phyloP scores from a whole-genome alignment of 1,140 invertebrate genomes.

The Drosophila pandora region DNA sequence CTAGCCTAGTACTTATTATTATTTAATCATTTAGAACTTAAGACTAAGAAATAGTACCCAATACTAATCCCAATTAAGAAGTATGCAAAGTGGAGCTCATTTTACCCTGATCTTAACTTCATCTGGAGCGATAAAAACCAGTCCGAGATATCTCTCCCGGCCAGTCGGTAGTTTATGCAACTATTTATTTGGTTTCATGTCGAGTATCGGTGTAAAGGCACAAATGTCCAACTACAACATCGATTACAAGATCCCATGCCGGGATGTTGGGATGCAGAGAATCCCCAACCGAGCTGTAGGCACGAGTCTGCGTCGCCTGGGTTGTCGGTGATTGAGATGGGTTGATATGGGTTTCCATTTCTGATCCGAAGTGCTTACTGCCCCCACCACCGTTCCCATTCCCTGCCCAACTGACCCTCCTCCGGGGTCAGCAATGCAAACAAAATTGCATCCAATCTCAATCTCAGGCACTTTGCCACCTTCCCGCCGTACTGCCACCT shows the following conservation, averaged over 20 bases:
- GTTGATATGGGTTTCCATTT: slow-evolving; percentile 26
- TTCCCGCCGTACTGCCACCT: slow-evolving; percentile 52
- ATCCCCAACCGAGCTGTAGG: slow-evolving; percentile 10
- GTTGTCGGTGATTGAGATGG: slow-evolving; percentile 25
- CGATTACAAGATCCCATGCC: slow-evolving; percentile 69
- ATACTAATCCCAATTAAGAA: slow-evolving; percentile 50
- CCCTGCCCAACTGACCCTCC: slow-evolving; percentile 20
- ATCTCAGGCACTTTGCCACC: slow-evolving; percentile 9
- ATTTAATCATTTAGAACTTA: no score
- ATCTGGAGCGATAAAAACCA: slow-evolving; percentile 59
- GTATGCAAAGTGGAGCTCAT: background rate
- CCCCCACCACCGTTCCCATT: background rate
- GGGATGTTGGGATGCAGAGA: slow-evolving; percentile 7
- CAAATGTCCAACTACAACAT: slow-evolving; percentile 66
- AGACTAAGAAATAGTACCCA: no score
- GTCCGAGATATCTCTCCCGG: background rate
- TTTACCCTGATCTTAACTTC: slow-evolving; percentile 17
- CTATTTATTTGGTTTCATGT: slow-evolving; percentile 67
- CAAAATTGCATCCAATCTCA: slow-evolving; percentile 39
- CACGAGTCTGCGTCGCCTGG: slow-evolving; percentile 25
- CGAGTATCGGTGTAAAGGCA: slow-evolving; percentile 58
- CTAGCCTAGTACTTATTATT: no score
- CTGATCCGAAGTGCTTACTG: slow-evolving; percentile 36
- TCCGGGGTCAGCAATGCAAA: slow-evolving; percentile 39
- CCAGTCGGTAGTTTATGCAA: slow-evolving; percentile 26